These are phyloP conservation scores for Anarrhichthys ocellatus DNA, from an alignment of 2,113 vertebrate genomes.

Conservation along the genomic window DNA sequence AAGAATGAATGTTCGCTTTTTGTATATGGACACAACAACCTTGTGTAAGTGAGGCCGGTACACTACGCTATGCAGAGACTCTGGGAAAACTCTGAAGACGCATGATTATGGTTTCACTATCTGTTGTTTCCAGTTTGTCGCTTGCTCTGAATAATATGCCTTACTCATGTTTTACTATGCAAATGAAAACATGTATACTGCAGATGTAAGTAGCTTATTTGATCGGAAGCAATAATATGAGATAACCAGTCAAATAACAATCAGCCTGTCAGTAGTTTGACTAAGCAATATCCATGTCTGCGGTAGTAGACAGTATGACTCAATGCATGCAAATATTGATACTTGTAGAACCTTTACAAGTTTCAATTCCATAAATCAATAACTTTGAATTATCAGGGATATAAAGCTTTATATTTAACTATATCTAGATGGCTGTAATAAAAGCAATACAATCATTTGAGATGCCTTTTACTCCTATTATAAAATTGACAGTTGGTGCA, in stretches of 20 bases:
- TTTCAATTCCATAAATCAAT: slow-evolving; percentile 28
- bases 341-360: slow-evolving; percentile 19
- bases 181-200: slow-evolving; percentile 36
- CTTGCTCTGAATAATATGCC: slow-evolving; percentile 49
- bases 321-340: slow-evolving; percentile 52
- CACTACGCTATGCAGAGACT: slow-evolving; percentile 12
- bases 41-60: slow-evolving; percentile 87
- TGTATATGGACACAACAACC: slow-evolving; percentile 89
- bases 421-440: slow-evolving; percentile 6
- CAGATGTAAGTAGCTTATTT: slow-evolving; percentile 10
- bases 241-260: slow-evolving; percentile 1
- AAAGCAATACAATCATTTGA: background rate
- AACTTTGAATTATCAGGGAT: slow-evolving; percentile 51
- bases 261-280: slow-evolving; percentile 3
- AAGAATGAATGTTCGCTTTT: slow-evolving; percentile 93
- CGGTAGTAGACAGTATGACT: slow-evolving; percentile 4
- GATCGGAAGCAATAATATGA: slow-evolving; percentile 50
- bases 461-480: slow-evolving; percentile 27
- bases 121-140: slow-evolving; percentile 15
- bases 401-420: slow-evolving; percentile 5
- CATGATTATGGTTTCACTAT: slow-evolving; percentile 18
- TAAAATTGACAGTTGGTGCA: slow-evolving; percentile 26
- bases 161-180: slow-evolving; percentile 71
- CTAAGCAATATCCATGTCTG: slow-evolving; percentile 50
- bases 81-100: background rate